Evolutionary conservation across 2,113 vertebrate species (phyloP).

Genomic region (Theristicus caerulescens): DNA sequence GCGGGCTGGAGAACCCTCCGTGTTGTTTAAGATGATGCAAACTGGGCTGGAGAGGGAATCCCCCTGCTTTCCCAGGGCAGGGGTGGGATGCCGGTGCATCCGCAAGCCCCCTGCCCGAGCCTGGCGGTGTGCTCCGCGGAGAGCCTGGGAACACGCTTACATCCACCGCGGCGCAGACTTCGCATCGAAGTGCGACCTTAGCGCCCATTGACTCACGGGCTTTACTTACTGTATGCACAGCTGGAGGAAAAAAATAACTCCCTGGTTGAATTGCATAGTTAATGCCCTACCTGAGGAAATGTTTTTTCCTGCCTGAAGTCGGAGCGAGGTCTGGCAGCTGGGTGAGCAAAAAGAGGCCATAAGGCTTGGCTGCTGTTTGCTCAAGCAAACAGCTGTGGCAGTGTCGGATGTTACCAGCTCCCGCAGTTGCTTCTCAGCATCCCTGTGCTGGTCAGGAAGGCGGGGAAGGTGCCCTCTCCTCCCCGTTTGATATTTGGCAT

Average conservation of each 20-base stretch:
- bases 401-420: neutral
- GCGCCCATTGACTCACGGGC: neutral
- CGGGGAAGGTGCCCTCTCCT: neutral
- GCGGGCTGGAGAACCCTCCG: rapidly evolving
- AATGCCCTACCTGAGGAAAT: conserved; percentile 10
- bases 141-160: neutral
- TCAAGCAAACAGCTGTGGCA: neutral
- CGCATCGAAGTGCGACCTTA: neutral
- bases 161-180: rapidly evolving
- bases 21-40: neutral
- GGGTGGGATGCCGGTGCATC: no score
- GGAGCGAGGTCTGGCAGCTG: neutral
- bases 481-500: no score
- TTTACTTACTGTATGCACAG: neutral
- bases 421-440: neutral
- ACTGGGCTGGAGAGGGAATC: no score
- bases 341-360: neutral
- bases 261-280: neutral
- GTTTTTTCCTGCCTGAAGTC: neutral
- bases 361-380: neutral
- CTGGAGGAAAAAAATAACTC: neutral
- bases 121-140: rapidly evolving
- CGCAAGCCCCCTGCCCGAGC: neutral
- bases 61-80: neutral
- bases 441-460: neutral